Evolutionary conservation across 2,797 vertebrate species (phyloP).

Genomic region (Chelmon rostratus): DNA sequence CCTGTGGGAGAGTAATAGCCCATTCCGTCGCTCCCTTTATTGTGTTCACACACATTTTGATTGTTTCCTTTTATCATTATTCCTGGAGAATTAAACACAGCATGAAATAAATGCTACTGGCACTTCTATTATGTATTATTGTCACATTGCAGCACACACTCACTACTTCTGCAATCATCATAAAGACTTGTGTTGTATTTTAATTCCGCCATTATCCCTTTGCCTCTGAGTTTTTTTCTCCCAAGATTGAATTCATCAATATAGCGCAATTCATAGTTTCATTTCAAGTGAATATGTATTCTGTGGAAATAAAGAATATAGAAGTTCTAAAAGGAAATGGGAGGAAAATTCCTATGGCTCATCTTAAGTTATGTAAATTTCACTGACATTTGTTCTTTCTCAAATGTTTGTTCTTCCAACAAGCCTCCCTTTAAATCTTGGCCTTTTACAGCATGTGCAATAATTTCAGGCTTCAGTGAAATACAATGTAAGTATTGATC

Average conservation of each 20-base stretch:
- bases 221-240: conserved; percentile 39
- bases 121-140: conserved; percentile 82
- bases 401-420: conserved; percentile 76
- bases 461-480: conserved; percentile 82
- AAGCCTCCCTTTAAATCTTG: conserved; percentile 64
- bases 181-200: conserved; percentile 72
- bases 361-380: conserved; percentile 75
- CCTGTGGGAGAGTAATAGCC: conserved; percentile 79
- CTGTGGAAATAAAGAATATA: conserved; percentile 41
- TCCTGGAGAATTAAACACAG: conserved; percentile 87
- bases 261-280: conserved; percentile 55
- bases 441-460: conserved; percentile 79
- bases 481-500: conserved; percentile 72
- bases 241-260: conserved; percentile 64
- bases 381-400: conserved; percentile 75
- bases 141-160: conserved; percentile 76
- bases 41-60: conserved; percentile 84
- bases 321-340: conserved; percentile 52
- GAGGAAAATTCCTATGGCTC: conserved; percentile 43
- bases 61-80: conserved; percentile 87
- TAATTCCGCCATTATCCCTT: conserved; percentile 67
- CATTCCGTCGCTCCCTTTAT: conserved; percentile 79
- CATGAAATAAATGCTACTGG: conserved; percentile 85
- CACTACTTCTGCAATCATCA: conserved; percentile 77
- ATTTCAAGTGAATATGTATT: conserved; percentile 59